Evolutionary conservation across 2,113 vertebrate genomes (phyloP).

Genomic region (Canis aureus): DNA sequence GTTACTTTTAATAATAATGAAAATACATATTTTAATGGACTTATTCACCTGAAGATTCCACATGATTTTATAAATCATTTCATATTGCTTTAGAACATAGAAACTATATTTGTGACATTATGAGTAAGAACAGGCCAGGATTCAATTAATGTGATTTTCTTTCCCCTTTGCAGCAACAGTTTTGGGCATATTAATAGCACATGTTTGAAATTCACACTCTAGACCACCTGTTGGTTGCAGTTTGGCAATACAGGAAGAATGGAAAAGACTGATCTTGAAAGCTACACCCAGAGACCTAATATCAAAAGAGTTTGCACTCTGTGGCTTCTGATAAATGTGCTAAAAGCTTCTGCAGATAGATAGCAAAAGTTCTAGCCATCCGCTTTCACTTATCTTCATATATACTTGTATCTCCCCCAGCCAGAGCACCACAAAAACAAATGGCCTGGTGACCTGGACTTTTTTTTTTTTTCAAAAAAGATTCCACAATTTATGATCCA

Average conservation of each 20-base stretch:
- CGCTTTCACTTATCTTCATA: background rate
- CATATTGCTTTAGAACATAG: background rate
- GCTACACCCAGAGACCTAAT: constrained; percentile 28
- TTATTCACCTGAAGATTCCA: background rate
- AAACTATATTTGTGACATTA: constrained; percentile 9
- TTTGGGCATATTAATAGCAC: constrained; percentile 59
- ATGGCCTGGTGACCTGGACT: background rate
- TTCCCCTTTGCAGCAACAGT: constrained; percentile 57
- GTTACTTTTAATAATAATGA: background rate
- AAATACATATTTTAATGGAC: background rate
- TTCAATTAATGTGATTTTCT: constrained; percentile 10
- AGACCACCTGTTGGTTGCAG: background rate
- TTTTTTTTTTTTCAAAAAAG: background rate
- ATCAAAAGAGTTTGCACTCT: constrained; percentile 39
- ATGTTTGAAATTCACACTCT: constrained; percentile 44
- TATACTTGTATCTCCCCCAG: background rate
- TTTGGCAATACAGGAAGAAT: constrained; percentile 23
- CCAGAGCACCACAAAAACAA: background rate
- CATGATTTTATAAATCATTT: constrained; percentile 23
- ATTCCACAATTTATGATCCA: background rate
- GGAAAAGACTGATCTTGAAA: constrained; percentile 61
- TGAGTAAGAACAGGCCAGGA: background rate
- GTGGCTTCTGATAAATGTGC: background rate
- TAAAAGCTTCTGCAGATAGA: background rate
- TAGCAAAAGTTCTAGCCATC: background rate